Evolutionary conservation across 1,140 invertebrate genomes (phyloP).

Genomic region (Lepidurus couesii): DNA sequence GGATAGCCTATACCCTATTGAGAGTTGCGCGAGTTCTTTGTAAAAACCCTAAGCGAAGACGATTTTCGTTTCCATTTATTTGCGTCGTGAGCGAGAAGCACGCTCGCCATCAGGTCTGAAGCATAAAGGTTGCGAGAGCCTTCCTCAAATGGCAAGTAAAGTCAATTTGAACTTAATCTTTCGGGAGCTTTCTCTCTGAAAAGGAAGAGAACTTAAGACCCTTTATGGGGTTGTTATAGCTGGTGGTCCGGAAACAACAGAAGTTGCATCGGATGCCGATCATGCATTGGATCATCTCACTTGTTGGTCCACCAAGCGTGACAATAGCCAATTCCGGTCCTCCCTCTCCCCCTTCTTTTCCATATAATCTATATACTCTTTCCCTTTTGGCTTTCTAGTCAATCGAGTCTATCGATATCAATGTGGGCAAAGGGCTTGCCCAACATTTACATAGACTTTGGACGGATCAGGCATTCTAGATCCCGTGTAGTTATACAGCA

Average conservation of each 20-base stretch:
- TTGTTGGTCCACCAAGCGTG: constrained; percentile 17
- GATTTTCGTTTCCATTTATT: no score
- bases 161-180: no score
- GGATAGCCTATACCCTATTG: no score
- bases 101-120: no score
- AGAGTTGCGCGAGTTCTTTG: no score
- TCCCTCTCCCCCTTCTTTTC: background rate
- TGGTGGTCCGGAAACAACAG: background rate
- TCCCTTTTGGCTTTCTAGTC: background rate
- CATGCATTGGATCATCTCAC: background rate
- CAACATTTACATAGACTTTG: background rate
- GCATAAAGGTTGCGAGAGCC: no score
- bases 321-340: background rate
- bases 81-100: no score
- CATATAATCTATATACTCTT: background rate
- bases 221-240: background rate
- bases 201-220: no score
- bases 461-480: background rate
- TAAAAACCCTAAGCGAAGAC: no score
- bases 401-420: constrained; percentile 7
- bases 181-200: no score
- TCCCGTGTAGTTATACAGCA: background rate
- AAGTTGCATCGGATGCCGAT: background rate
- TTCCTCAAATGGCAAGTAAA: no score
- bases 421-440: background rate